Conservation (phyloP, 1,140 invertebrate genomes). For the Danaus plexippus region DNA sequence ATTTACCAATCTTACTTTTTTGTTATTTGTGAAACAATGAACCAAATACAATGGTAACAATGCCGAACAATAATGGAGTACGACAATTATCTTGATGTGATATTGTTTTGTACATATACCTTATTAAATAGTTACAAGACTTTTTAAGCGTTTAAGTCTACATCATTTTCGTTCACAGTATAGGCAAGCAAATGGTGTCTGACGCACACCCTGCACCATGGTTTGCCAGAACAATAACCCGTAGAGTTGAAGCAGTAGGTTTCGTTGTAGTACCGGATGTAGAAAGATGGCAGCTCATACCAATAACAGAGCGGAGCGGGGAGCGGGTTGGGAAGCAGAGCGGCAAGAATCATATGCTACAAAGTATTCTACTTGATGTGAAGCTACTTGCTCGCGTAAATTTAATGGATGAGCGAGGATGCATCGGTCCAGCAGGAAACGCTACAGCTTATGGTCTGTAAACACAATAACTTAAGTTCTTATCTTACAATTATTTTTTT, state of each 20-base stretch:
- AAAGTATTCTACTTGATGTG: constrained; percentile 32
- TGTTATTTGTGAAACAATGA: too few relatives aligned
- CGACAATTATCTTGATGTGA: too few relatives aligned
- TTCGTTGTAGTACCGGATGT: constrained; percentile 37
- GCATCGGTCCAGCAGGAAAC: constrained; percentile 52
- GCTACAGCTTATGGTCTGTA: constrained; percentile 51
- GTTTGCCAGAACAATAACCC: constrained; percentile 41
- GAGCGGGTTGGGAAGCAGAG: constrained; percentile 18
- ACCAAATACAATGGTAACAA: too few relatives aligned
- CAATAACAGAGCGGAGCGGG: constrained; percentile 31
- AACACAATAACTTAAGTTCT: background rate
- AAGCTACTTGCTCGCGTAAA: constrained; percentile 51
- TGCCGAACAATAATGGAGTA: too few relatives aligned
- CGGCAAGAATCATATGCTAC: background rate
- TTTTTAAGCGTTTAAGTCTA: background rate
- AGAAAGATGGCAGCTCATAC: constrained; percentile 35
- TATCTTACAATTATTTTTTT: background rate
- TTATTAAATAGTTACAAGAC: too few relatives aligned
- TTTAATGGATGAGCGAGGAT: constrained; percentile 51
- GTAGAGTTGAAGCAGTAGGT: constrained; percentile 30
- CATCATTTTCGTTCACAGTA: constrained; percentile 27
- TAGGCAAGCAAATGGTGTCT: constrained; percentile 56
- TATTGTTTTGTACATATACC: too few relatives aligned
- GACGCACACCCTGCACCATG: constrained; percentile 48
- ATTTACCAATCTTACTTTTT: too few relatives aligned